Evolutionary conservation across 2,888 invertebrate species (phyloP).

Genomic region (Leptogaster cylindrica): DNA sequence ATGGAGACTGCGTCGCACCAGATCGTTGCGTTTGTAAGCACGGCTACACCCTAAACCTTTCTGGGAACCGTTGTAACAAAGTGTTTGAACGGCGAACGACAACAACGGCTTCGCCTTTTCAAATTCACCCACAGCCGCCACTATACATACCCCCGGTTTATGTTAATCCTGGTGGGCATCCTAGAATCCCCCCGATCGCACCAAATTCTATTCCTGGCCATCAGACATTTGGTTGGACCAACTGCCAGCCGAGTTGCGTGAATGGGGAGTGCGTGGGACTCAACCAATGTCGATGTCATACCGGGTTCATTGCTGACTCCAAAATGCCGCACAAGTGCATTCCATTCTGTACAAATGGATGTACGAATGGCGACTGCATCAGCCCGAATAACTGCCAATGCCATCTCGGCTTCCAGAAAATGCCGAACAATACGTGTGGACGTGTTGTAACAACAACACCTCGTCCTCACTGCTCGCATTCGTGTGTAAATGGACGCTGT

Average conservation of each 20-base stretch:
- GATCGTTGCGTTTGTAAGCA: constrained; percentile 58
- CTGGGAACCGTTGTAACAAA: constrained; percentile 45
- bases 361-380: background rate
- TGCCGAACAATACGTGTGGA: background rate
- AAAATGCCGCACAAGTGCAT: background rate
- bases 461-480: background rate
- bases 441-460: background rate
- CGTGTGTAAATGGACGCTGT: constrained; percentile 60
- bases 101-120: background rate
- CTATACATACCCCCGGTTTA: background rate
- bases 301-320: background rate
- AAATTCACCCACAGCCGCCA: background rate
- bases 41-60: constrained; percentile 53
- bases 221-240: no score
- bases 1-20: constrained; percentile 57
- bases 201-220: no score
- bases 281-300: background rate
- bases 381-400: background rate
- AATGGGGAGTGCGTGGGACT: background rate
- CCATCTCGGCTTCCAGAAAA: background rate
- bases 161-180: no score
- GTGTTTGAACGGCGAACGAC: background rate
- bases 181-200: no score
- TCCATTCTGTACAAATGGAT: background rate
- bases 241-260: background rate